These are phyloP conservation scores for Amia ocellicauda DNA, from an alignment of 2,113 vertebrate genomes.

Conservation along the genomic window DNA sequence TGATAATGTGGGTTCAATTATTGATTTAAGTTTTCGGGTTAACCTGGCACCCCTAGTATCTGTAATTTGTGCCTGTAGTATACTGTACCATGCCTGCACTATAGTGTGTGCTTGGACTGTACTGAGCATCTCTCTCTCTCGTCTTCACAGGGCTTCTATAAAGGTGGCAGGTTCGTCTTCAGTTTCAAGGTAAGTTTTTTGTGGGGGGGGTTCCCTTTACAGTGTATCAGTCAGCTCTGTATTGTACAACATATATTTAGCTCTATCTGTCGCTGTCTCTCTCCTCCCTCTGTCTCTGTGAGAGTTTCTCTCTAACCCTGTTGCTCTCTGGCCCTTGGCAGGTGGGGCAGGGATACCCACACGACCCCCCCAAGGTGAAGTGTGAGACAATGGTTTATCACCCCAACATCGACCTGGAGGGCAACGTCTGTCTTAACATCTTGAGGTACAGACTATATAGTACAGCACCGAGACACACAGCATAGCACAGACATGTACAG, in stretches of 20 bases:
- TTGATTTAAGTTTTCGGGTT: too few relatives aligned
- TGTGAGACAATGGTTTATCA: conserved; percentile 98
- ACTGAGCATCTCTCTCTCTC: not conserved
- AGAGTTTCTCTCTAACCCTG: too few relatives aligned
- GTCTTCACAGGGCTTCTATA: conserved; percentile 81
- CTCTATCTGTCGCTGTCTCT: not conserved
- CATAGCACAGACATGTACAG: too few relatives aligned
- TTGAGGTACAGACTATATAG: conserved; percentile 80
- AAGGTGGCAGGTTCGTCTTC: conserved; percentile 92
- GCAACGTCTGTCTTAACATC: conserved; percentile 97
- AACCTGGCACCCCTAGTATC: too few relatives aligned
- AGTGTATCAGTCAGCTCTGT: not conserved
- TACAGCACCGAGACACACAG: too few relatives aligned
- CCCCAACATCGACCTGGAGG: conserved; percentile 96
- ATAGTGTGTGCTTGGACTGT: too few relatives aligned
- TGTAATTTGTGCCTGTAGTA: too few relatives aligned
- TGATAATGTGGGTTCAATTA: too few relatives aligned
- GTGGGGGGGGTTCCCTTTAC: not conserved
- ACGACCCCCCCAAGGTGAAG: conserved; percentile 95
- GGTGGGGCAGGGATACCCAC: conserved; percentile 95
- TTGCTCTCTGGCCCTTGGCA: conserved; percentile 35
- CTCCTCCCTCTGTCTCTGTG: not conserved
- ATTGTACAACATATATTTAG: too few relatives aligned
- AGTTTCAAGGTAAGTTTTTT: conserved; percentile 86
- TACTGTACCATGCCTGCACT: too few relatives aligned